phyloP scores from a whole-genome alignment of 2,797 vertebrate genomes.

The Typhlichthys subterraneus region DNA sequence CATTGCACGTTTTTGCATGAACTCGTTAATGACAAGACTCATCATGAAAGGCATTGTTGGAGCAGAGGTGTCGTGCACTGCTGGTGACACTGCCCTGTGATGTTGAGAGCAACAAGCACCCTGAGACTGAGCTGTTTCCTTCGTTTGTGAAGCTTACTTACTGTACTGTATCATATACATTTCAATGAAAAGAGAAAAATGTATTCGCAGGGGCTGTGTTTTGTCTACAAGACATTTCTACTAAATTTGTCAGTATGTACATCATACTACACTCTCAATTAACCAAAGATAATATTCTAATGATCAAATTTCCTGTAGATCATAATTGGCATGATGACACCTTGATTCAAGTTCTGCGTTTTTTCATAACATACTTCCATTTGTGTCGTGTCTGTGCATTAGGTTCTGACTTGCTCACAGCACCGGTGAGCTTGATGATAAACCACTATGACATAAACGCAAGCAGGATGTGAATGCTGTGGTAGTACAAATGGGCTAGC shows the following conservation, averaged over 20 bases:
- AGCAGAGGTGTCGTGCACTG: conserved; percentile 56
- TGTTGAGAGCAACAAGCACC: conserved; percentile 13
- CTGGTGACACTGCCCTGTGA: conserved; percentile 53
- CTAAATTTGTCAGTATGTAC: not conserved
- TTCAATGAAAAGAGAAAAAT: too few relatives aligned
- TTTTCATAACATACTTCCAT: conserved; percentile 24
- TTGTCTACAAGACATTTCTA: conserved; percentile 6
- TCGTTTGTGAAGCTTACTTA: conserved; percentile 11
- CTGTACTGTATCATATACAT: too few relatives aligned
- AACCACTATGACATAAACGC: too few relatives aligned
- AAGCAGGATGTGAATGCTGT: conserved; percentile 33
- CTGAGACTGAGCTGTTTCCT: conserved; percentile 37
- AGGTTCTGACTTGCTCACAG: not conserved
- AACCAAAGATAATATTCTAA: not conserved
- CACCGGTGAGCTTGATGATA: conserved; percentile 8
- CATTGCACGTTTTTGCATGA: conserved; percentile 97
- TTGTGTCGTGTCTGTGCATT: conserved; percentile 7
- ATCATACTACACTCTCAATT: not conserved
- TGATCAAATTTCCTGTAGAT: conserved; percentile 5
- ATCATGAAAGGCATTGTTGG: conserved; percentile 83
- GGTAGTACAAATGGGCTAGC: conserved; percentile 63
- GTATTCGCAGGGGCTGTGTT: not conserved
- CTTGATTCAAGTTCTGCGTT: conserved; percentile 34
- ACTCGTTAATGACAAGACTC: conserved; percentile 97
- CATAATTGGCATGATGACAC: conserved; percentile 29